Conservation (phyloP, 2,888 invertebrate genomes). For the Frankliniella fusca region DNA sequence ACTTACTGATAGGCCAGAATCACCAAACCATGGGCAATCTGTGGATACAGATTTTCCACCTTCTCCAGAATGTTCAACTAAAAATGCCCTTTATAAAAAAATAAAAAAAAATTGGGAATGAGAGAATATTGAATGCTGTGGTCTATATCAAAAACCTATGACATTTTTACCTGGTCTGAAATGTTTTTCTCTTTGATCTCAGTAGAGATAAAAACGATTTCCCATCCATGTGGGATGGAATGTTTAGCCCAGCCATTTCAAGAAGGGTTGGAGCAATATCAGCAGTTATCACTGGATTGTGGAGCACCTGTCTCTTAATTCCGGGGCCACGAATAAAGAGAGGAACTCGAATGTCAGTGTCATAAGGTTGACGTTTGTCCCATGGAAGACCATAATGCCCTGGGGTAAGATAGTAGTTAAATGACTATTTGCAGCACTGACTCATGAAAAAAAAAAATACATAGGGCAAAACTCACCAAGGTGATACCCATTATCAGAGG, state of each 20-base stretch:
- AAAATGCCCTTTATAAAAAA: constrained; percentile 51
- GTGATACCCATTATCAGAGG: constrained; percentile 90
- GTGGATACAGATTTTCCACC: constrained; percentile 56
- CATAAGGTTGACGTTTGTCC: constrained; percentile 88
- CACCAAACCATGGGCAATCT: constrained; percentile 62
- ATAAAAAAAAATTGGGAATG: neutral
- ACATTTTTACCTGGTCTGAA: constrained; percentile 39
- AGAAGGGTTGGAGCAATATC: constrained; percentile 82
- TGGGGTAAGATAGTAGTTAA: constrained; percentile 43
- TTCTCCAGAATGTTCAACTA: constrained; percentile 82
- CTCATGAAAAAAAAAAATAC: neutral
- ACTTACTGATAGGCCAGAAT: constrained; percentile 60
- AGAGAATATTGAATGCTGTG: neutral
- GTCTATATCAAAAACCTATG: neutral
- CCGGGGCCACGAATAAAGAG: constrained; percentile 74
- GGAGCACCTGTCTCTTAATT: constrained; percentile 51
- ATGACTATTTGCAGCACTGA: too few species aligned
- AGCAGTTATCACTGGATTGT: constrained; percentile 65
- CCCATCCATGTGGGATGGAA: constrained; percentile 61
- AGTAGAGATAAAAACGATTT: constrained; percentile 48
- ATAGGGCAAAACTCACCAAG: constrained; percentile 56
- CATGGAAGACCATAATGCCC: constrained; percentile 84
- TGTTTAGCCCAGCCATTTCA: constrained; percentile 59
- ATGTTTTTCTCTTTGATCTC: neutral
- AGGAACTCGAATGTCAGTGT: constrained; percentile 82